phyloP scores from a whole-genome alignment of 2,797 vertebrate species.

The Artibeus jamaicensis region DNA sequence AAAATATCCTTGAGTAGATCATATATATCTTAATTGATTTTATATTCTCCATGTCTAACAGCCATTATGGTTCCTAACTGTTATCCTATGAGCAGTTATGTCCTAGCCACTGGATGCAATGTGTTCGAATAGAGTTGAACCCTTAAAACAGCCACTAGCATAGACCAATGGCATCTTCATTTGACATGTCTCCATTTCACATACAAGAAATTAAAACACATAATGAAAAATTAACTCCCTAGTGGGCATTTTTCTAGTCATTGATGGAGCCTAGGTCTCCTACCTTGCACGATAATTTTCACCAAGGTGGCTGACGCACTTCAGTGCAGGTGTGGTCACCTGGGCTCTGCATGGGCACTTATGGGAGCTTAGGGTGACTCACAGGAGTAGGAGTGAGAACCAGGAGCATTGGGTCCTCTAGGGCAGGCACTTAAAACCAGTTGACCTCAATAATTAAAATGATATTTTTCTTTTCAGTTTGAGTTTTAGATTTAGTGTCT shows the following conservation, averaged over 20 bases:
- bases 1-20: not conserved
- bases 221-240: slow-evolving; percentile 35
- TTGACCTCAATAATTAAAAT: not conserved
- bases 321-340: not conserved
- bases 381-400: not conserved
- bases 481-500: not conserved
- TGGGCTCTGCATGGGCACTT: not conserved
- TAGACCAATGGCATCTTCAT: not conserved
- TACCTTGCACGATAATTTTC: not conserved
- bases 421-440: not conserved
- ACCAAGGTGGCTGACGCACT: not conserved
- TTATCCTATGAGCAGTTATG: not conserved
- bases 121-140: not conserved
- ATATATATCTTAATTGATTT: not conserved
- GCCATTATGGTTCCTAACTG: not conserved
- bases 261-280: not conserved
- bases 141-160: not conserved
- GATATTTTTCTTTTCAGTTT: not conserved
- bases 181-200: slow-evolving; percentile 53
- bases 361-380: not conserved
- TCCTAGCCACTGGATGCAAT: not conserved
- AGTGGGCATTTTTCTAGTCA: not conserved
- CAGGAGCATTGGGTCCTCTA: not conserved
- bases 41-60: not conserved
- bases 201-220: slow-evolving; percentile 70